Evolutionary conservation across 2,888 invertebrate genomes (phyloP).

Genomic region (Chironomus tentans): DNA sequence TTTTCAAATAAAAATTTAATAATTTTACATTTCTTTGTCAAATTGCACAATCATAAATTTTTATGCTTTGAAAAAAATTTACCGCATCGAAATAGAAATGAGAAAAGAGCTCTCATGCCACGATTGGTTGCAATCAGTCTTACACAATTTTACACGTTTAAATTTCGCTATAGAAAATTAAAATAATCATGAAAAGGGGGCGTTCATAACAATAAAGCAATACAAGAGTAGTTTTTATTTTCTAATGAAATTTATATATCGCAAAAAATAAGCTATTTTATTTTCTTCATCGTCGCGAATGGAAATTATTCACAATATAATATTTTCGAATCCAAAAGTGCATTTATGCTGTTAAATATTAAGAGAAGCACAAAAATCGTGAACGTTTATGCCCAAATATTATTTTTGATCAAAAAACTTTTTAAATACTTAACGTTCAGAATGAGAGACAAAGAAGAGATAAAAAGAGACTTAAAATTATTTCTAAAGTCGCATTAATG

Average conservation of each 20-base stretch:
- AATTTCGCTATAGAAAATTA: conserved; percentile 2
- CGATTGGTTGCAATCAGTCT: not conserved
- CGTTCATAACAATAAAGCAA: not conserved
- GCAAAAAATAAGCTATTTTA: not conserved
- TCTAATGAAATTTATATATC: not conserved
- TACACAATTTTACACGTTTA: not conserved
- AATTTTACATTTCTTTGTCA: not conserved
- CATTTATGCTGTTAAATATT: not conserved
- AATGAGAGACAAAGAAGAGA: not conserved
- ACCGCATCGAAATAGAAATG: not conserved
- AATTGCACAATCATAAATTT: conserved; percentile 8
- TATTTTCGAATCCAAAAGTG: no score
- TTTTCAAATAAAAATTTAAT: not conserved
- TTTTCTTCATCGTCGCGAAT: not conserved
- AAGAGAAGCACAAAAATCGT: conserved; percentile 11
- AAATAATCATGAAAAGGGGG: conserved; percentile 10
- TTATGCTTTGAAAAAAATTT: not conserved
- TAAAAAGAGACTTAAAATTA: not conserved
- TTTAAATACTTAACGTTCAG: not conserved
- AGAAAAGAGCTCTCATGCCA: not conserved
- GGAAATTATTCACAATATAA: not conserved
- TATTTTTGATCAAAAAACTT: not conserved
- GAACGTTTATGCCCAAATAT: conserved; percentile 19
- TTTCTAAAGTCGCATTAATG: conserved; percentile 1
- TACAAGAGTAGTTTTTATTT: not conserved